Evolutionary conservation across 2,888 invertebrate species (phyloP), one percentile per base, ranked within the genome.

Genomic region (Andrena chrysosceles): DNA sequence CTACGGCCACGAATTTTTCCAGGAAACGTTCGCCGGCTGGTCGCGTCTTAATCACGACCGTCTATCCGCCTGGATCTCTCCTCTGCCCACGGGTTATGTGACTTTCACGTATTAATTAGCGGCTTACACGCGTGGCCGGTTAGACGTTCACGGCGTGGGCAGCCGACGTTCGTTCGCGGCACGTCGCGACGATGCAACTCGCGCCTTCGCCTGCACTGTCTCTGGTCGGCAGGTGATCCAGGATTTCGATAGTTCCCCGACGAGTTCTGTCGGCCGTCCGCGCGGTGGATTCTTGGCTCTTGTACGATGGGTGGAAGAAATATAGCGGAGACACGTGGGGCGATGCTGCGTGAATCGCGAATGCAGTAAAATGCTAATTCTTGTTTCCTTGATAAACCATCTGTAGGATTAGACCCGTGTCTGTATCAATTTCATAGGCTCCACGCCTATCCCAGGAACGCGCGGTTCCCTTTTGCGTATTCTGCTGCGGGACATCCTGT

Each of bases 81-180:
- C 66, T 71, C 85, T 85, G 84, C 85, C 86, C 78, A 90, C 89
- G 85, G 85, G 71, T 84, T 85, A 84, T 87, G 88, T 89, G 90
- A 91, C 91, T 91, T 88, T 91, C 90, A 89, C 89, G 88, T 90
- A 91, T 91, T 91, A 91, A 91, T 91, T 91, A 91, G 89, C 85
- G 67, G 77, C 83, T 81, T 70, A 71, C 83, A 71, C 78, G 86
- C 87, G 79, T 56, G 69, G 80, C 69, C 54, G 67, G 66, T 62
- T 73, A 33, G 73, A 76, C 83, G 70, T 64, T 79, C 70, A 72
- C 67, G 54, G 87, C 80, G 89, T 87, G 86, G 88, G 87, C 75
- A 76, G 85, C 10, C 56, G 35, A 7, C 13, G 68, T 81, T 85
- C 77, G 48, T 84, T 81, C 74, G 75, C 71, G 72, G 16, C 59